Evolutionary conservation across 2,797 vertebrate species (phyloP).

Genomic region (Margarornis squamiger): DNA sequence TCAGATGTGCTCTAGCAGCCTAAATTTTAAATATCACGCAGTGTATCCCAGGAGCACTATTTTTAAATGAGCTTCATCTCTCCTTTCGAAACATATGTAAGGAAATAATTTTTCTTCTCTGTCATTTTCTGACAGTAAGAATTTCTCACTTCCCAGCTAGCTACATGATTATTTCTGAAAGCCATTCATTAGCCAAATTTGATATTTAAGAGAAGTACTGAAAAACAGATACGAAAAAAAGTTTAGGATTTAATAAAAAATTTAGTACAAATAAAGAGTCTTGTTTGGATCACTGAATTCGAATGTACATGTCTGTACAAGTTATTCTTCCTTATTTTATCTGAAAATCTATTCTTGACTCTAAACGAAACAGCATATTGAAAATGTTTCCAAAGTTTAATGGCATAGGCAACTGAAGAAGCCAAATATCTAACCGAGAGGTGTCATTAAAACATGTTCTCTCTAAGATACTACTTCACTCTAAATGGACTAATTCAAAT

Average conservation of each 20-base stretch:
- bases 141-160: slow-evolving; percentile 13
- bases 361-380: not conserved
- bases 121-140: slow-evolving; percentile 27
- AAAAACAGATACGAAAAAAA: not conserved
- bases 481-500: not conserved
- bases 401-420: not conserved
- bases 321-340: not conserved
- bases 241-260: not conserved
- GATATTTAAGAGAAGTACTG: not conserved
- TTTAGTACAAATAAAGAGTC: not conserved
- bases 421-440: not conserved
- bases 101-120: not conserved
- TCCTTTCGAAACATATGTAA: not conserved
- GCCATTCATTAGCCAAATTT: not conserved
- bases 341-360: not conserved
- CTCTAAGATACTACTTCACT: not conserved
- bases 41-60: not conserved
- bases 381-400: not conserved
- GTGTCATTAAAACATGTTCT: fast-evolving
- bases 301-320: not conserved
- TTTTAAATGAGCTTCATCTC: not conserved
- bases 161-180: slow-evolving; percentile 29
- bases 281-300: not conserved
- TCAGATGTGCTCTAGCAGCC: not conserved
- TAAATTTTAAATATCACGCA: not conserved